Evolutionary conservation across 2,797 vertebrate genomes (phyloP).

Genomic region (Etheostoma nigrum): DNA sequence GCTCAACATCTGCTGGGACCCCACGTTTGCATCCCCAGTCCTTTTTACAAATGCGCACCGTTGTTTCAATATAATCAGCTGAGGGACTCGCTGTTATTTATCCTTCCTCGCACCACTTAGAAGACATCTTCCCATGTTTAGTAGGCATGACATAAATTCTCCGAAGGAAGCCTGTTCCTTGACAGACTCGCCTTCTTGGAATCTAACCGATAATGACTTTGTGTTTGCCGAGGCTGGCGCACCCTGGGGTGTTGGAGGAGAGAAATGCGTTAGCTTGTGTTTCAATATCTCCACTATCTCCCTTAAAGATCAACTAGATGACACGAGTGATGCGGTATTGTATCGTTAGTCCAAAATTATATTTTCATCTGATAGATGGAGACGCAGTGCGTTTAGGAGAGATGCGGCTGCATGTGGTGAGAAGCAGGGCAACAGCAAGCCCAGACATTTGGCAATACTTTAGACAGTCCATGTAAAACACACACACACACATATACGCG

Average conservation of each 20-base stretch:
- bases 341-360: slow-evolving; percentile 75
- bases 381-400: slow-evolving; percentile 52
- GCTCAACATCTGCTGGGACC: slow-evolving; percentile 73
- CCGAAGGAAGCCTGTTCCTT: slow-evolving; percentile 80
- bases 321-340: slow-evolving; percentile 70
- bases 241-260: slow-evolving; percentile 75
- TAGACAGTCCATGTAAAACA: slow-evolving; percentile 18
- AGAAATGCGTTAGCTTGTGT: slow-evolving; percentile 72
- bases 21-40: slow-evolving; percentile 61
- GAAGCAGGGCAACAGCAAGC: slow-evolving; percentile 33
- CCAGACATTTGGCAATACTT: slow-evolving; percentile 26
- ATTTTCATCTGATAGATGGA: slow-evolving; percentile 75
- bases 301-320: slow-evolving; percentile 75
- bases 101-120: slow-evolving; percentile 82
- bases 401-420: slow-evolving; percentile 42
- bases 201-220: slow-evolving; percentile 85
- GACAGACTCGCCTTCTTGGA: slow-evolving; percentile 84
- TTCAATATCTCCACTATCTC: slow-evolving; percentile 57
- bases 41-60: slow-evolving; percentile 89
- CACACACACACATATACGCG: not conserved
- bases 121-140: slow-evolving; percentile 80
- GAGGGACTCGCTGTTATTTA: slow-evolving; percentile 81
- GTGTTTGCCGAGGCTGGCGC: slow-evolving; percentile 81
- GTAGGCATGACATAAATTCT: slow-evolving; percentile 82
- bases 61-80: slow-evolving; percentile 84